Base-by-base conservation (phyloP, 2,113 vertebrate genomes). In the Rostratula benghalensis region DNA sequence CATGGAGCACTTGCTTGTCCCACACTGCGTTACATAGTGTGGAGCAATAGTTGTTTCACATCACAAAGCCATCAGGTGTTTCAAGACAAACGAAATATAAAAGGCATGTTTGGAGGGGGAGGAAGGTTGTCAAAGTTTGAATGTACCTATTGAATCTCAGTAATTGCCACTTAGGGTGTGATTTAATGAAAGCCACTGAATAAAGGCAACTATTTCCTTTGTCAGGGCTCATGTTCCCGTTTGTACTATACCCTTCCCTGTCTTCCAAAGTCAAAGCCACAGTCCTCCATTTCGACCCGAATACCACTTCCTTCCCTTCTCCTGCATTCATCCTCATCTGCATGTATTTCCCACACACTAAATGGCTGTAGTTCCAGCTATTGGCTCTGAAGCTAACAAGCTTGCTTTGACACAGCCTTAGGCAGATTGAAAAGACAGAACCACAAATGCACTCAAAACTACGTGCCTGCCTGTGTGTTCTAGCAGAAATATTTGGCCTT, bases 121-220 rank as follows among this genome's bases (percentile, higher is more conserved):
- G 94, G 96, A 96, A 91, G 92, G 91, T 94, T 98, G 97, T 98
- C 96, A 97, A 90, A 96, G 73, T 70, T 65, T 98, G 96, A 98
- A 98, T 97, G 95, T 94, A 81, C 75, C 95, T 95, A 97, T 98
- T 98, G 96, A 97, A 94, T 93, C 91, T 94, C 83, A 41, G 80
- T 97, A 98, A 98, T 97, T 98, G 91, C 86, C 93, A 97, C 94
- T 98, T 97, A 93, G 89, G 90, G 87, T 83, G 96, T 96, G 95
- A 97, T 97, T 97, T 97, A 97, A 97, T 97, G 97, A 97, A 97
- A 96, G 89, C 87, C 93, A 69, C 65, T 91, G 86, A 97, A 93
- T 91, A 96, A 97, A 96, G 92, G 87, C 74, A 93, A 85, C 87
- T 92, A 94, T 96, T 98, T 97, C 86, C 89, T 91, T 97, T 97